phyloP scores from a whole-genome alignment of 2,113 vertebrate species.

The Oreotrochilus melanogaster region DNA sequence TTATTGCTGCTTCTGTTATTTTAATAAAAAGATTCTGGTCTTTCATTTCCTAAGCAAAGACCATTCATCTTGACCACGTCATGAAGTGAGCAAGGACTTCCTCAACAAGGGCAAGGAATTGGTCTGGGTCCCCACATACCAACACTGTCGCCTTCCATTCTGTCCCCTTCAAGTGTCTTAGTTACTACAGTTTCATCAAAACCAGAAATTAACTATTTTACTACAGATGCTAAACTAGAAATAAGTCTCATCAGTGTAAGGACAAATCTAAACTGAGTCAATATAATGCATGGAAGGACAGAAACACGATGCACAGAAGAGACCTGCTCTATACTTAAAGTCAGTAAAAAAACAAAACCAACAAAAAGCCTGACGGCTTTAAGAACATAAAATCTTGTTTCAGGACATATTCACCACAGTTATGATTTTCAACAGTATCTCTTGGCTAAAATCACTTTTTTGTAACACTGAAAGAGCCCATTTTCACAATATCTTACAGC shows the following conservation, averaged over 20 bases:
- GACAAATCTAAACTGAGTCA: neutral
- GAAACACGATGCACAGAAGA: neutral
- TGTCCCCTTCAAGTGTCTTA: neutral
- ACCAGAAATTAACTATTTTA: neutral
- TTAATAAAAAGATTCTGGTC: neutral
- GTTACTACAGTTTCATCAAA: neutral
- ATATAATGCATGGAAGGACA: neutral
- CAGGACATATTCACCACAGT: neutral
- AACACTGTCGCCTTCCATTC: neutral
- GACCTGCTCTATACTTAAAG: neutral
- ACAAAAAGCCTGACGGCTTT: neutral
- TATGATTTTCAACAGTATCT: neutral
- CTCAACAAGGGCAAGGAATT: neutral
- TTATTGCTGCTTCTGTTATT: neutral
- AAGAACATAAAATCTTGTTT: neutral
- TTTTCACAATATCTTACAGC: conserved; percentile 57
- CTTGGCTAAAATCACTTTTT: conserved; percentile 5
- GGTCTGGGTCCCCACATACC: neutral
- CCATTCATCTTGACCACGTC: neutral
- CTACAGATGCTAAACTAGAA: neutral
- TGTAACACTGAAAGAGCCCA: neutral
- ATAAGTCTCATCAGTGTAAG: neutral
- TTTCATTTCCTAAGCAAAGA: neutral
- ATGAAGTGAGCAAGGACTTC: neutral
- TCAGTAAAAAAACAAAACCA: neutral